Evolutionary conservation across 2,113 vertebrate species (phyloP).

Genomic region (Canis aureus): DNA sequence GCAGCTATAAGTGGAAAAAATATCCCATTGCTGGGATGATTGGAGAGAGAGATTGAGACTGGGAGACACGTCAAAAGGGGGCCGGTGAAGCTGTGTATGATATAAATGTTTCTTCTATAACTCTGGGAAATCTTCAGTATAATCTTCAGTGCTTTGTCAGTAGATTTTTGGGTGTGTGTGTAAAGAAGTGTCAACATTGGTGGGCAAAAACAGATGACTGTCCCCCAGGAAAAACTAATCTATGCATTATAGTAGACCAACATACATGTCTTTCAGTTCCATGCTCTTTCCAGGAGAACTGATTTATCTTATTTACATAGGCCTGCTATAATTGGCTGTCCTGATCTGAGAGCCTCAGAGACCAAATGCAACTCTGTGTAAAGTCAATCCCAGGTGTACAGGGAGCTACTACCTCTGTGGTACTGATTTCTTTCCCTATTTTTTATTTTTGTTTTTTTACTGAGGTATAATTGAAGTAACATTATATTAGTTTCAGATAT

Average conservation of each 20-base stretch:
- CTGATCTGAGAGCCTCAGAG: neutral
- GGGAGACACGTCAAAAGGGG: neutral
- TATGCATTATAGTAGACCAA: neutral
- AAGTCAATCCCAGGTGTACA: neutral
- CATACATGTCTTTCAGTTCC: neutral
- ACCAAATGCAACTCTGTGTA: neutral
- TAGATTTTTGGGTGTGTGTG: neutral
- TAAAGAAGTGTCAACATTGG: neutral
- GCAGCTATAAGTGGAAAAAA: neutral
- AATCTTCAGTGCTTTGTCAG: neutral
- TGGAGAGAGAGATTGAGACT: conserved; percentile 29
- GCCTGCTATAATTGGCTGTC: neutral
- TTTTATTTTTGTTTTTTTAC: neutral
- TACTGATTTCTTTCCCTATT: neutral
- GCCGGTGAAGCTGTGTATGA: neutral
- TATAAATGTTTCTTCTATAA: neutral
- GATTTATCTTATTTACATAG: conserved; percentile 22
- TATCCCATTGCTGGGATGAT: neutral
- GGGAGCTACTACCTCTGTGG: neutral
- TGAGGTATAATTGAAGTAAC: neutral
- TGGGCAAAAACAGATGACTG: neutral
- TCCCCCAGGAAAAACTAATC: neutral
- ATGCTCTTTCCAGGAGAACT: neutral
- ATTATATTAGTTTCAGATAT: neutral
- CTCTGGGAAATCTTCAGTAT: neutral